Base-by-base conservation (phyloP, 2,888 invertebrate species). In the Phrixothrix hirtus region DNA sequence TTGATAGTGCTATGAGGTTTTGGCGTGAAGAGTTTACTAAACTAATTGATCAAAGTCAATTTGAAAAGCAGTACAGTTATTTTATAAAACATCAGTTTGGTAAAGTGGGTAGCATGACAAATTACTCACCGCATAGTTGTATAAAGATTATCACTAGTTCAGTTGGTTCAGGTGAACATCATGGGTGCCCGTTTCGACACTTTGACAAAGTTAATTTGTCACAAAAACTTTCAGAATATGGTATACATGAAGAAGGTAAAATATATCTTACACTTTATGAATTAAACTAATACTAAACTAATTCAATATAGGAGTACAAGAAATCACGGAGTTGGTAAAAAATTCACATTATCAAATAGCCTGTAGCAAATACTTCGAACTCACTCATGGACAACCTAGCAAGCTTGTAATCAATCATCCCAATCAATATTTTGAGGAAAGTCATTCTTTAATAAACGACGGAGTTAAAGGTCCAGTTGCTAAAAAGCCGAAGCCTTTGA, bases 121-220 rank as follows among this genome's bases (percentile, higher is more conserved):
- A 91, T 71, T 97, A 94, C 70, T 85, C 92, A 0, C 94, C 98
- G 0, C 90, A 89, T 66, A 92, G 92, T 65, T 99, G 99, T 75
- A 79, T 89, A 65, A 94, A 89, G 77, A 90, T 99, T 55, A 96
- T 99, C 49, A 87, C 81, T 66, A 80, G 81, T 0, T 79, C 77
- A 64, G 83, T 86, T 1, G 90, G 89, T 0, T 82, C 89, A 1
- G 91, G 89, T 1, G 94, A 95, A 64, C 84, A 85, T 60, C 94
- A 96, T 74, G 98, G 97, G 0, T 99, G 98, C 74, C 97, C 98
- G 0, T 99, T 89, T 71, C 87, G 84, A 66, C 88, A 92, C 65
- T 86, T 84, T 75, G 95, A 95, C 75, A 71, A 77, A 2, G 77
- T 80, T 9, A 78, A 83, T 13, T 78, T 98, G 16, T 87, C 85